phyloP scores from a whole-genome alignment of 2,113 vertebrate genomes.

The Tringa solitaria region DNA sequence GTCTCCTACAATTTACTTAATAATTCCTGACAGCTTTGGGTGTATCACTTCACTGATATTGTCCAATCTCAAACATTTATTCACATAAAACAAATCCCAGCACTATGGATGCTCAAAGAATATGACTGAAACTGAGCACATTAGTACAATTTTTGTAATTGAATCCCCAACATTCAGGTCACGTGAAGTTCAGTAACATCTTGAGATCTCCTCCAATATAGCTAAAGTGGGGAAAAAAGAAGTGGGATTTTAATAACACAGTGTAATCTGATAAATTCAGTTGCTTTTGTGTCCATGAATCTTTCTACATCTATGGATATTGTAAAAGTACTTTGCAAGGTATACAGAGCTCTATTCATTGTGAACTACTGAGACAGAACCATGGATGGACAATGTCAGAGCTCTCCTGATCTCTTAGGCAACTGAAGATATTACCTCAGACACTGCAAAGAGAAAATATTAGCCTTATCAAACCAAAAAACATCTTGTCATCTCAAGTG shows the following conservation, averaged over 20 bases:
- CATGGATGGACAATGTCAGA: background rate
- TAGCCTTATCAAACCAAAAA: background rate
- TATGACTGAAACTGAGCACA: background rate
- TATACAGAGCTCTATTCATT: background rate
- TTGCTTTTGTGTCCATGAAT: background rate
- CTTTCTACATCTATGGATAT: background rate
- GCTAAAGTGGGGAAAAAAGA: background rate
- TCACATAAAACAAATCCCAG: background rate
- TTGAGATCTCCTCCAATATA: background rate
- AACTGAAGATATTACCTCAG: background rate
- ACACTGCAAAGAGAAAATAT: background rate
- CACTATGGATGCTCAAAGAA: background rate
- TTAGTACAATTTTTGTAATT: background rate
- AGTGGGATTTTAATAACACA: background rate
- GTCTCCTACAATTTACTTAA: background rate
- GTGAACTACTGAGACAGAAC: background rate
- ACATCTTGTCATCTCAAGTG: background rate
- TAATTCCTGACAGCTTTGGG: background rate
- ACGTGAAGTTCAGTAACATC: background rate
- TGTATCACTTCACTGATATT: background rate
- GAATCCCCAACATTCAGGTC: fast-evolving
- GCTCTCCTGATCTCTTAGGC: background rate
- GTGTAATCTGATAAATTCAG: background rate
- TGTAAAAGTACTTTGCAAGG: background rate
- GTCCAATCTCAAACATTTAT: background rate